Evolutionary conservation across 92 coral and sea anemone genomes (phyloP), one percentile per base, ranked within the genome.

Genomic region (Desmophyllum pertusum): DNA sequence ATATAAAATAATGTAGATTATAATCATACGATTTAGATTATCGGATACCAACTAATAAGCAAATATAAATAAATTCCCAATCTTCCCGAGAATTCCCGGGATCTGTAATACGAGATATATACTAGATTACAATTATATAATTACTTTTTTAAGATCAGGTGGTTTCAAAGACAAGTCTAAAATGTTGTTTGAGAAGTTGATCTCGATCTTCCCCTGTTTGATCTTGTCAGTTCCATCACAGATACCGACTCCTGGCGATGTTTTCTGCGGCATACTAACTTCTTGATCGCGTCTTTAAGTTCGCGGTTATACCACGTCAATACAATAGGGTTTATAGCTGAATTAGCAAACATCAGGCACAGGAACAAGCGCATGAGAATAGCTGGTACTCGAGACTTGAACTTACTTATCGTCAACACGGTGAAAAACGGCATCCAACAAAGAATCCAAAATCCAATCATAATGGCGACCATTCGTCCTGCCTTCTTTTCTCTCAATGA

Each of bases 361-460:
- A 92, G 73, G 76, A 89, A 92, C 51, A 83, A 71, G 14, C 90
- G 84, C 95, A 92, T 92, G 23, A 92, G 78, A 5, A 87, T 38
- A 13, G 92, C 83, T 18, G 95, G 95, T 4, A 89, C 95, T 14
- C 51, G 87, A 0, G 87, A 73, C 50, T 71, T 67, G 53, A 92
- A 92, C 37, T 92, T 92, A 74, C 87, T 91, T 39, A 89, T 92
- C 36, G 95, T 92, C 70, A 92, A 55, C 25, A 89, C 95, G 14
- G 87, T 83, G 73, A 92, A 92, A 48, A 92, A 92, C 9, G 95
- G 95, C 62, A 92, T 81, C 95, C 95, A 92, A 40, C 95, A 92
- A 45, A 92, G 74, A 19, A 85, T 53, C 92, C 92, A 92, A 50
- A 92, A 89, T 8, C 90, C 95, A 50, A 89, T 86, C 81, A 92